These are phyloP conservation scores for Thereuonema tuberculata DNA, from an alignment of 1,140 invertebrate species.

Conservation along the genomic window DNA sequence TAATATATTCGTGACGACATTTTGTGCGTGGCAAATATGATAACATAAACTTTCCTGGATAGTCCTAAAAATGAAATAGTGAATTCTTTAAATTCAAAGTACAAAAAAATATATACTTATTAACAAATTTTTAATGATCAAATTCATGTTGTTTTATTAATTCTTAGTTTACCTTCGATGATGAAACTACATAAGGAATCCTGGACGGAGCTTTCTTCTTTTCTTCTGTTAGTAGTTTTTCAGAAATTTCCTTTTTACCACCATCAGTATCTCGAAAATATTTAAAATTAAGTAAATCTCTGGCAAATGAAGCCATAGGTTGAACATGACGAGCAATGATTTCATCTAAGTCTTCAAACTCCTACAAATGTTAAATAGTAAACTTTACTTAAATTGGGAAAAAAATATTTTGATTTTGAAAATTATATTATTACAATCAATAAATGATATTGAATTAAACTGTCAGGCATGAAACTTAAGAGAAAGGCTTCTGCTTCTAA, in stretches of 20 bases:
- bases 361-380: no score
- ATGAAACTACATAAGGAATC: slow-evolving; percentile 83
- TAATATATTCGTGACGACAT: slow-evolving; percentile 79
- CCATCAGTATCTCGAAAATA: slow-evolving; percentile 62
- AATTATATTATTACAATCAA: no score
- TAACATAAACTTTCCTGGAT: slow-evolving; percentile 88
- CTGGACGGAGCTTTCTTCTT: slow-evolving; percentile 70
- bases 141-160: no score
- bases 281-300: slow-evolving; percentile 82
- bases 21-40: slow-evolving; percentile 79
- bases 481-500: not conserved
- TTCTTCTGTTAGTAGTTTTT: slow-evolving; percentile 71
- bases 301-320: slow-evolving; percentile 83
- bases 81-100: no score
- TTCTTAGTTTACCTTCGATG: slow-evolving; percentile 60
- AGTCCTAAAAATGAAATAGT: slow-evolving; percentile 41
- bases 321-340: slow-evolving; percentile 92
- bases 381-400: slow-evolving; percentile 41
- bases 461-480: no score
- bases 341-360: slow-evolving; percentile 98
- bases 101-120: no score
- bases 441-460: no score
- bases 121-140: no score
- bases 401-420: slow-evolving; percentile 1
- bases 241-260: slow-evolving; percentile 54